These are phyloP conservation scores for Lagorchestes hirsutus DNA, from an alignment of 2,797 vertebrate genomes.

Conservation along the genomic window DNA sequence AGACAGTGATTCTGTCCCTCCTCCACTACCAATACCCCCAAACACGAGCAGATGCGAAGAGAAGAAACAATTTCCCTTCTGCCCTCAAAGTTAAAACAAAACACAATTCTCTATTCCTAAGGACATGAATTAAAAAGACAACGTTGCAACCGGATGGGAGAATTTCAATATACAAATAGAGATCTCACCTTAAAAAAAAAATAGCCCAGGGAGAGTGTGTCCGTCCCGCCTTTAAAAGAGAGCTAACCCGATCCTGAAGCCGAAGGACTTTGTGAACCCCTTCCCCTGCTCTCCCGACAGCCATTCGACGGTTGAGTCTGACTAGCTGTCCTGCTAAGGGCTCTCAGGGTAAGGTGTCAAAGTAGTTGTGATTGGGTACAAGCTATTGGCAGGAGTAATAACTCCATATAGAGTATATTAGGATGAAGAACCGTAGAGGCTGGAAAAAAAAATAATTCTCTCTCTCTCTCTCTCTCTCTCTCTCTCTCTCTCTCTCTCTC, in stretches of 20 bases:
- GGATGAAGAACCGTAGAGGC: background rate
- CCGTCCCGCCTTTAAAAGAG: background rate
- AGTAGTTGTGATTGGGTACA: background rate
- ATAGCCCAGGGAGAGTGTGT: slow-evolving; percentile 10
- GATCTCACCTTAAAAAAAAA: slow-evolving; percentile 35
- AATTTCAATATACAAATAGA: slow-evolving; percentile 14
- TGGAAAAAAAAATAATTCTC: background rate
- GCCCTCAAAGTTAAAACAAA: background rate
- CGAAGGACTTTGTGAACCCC: background rate
- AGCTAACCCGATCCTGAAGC: background rate
- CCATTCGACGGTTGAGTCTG: background rate
- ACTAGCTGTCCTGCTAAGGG: background rate
- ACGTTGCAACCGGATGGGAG: background rate
- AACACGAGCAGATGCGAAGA: background rate
- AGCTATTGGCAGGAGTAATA: background rate
- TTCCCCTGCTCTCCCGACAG: background rate
- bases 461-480: no score
- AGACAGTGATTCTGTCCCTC: background rate
- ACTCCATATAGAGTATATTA: background rate
- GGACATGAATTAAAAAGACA: background rate
- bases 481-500: no score
- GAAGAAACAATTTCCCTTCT: background rate
- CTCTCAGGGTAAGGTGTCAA: background rate
- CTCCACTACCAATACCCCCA: background rate
- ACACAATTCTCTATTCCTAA: background rate